These are phyloP conservation scores for Temnothorax ravouxi DNA, from an alignment of 2,888 invertebrate species.

Conservation along the genomic window DNA sequence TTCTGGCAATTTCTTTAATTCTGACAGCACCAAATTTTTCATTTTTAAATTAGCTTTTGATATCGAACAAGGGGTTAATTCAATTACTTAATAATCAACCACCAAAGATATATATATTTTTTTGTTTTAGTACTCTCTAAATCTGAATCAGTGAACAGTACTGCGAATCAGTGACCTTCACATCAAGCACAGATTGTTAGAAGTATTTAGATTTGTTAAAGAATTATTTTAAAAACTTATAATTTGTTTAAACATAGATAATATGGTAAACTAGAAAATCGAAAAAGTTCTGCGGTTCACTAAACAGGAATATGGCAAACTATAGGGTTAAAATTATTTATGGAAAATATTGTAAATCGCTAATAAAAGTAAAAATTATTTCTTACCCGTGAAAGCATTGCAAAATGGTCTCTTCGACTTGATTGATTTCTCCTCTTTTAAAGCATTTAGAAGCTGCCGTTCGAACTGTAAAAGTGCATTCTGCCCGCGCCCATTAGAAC, in stretches of 20 bases:
- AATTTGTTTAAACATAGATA: too few relatives aligned
- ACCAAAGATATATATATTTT: not conserved
- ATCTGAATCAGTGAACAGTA: too few relatives aligned
- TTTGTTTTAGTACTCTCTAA: constrained; percentile 16
- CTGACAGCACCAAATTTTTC: not conserved
- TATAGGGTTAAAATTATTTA: not conserved
- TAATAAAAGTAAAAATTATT: not conserved
- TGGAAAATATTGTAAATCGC: not conserved
- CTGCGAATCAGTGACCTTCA: too few relatives aligned
- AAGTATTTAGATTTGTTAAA: too few relatives aligned
- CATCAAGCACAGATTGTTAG: too few relatives aligned
- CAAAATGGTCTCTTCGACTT: constrained; percentile 93
- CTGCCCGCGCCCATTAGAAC: not conserved
- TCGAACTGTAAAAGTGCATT: constrained; percentile 70
- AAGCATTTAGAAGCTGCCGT: constrained; percentile 70
- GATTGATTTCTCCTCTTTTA: constrained; percentile 64
- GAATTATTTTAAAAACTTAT: too few relatives aligned
- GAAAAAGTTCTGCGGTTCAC: too few relatives aligned
- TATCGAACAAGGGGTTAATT: not conserved
- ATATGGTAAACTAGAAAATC: too few relatives aligned
- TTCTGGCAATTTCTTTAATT: not conserved
- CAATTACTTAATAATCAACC: not conserved
- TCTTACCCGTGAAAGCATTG: constrained; percentile 94
- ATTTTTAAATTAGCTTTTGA: not conserved
- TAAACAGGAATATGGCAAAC: too few relatives aligned